These are phyloP conservation scores for Rhagonycha lutea DNA, from an alignment of 2,888 invertebrate genomes.

Conservation along the genomic window DNA sequence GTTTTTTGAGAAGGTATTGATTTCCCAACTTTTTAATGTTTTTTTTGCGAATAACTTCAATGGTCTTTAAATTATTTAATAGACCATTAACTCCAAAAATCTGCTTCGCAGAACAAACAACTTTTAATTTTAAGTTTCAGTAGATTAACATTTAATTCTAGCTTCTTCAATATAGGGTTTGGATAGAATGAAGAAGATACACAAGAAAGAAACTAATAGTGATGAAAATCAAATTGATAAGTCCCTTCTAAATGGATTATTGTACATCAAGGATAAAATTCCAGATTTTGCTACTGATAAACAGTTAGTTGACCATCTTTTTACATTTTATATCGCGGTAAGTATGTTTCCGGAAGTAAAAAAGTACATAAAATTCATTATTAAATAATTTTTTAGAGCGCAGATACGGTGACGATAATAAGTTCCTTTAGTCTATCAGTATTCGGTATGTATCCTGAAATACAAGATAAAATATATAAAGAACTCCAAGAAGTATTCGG, in stretches of 20 bases:
- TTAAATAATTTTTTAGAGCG: constrained; percentile 34
- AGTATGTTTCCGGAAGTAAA: constrained; percentile 15
- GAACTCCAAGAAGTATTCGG: constrained; percentile 43
- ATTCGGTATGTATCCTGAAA: constrained; percentile 48
- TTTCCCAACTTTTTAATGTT: no score
- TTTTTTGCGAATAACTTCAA: no score
- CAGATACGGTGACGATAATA: constrained; percentile 43
- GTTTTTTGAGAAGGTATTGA: neutral
- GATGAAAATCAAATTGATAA: neutral
- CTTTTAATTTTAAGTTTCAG: no score
- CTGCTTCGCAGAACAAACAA: no score
- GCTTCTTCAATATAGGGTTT: neutral
- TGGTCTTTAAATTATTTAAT: no score
- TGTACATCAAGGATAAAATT: constrained; percentile 33
- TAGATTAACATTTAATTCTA: no score
- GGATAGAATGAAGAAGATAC: neutral
- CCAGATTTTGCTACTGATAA: constrained; percentile 31
- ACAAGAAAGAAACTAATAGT: neutral
- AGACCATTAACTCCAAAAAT: no score
- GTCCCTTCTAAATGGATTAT: constrained; percentile 36
- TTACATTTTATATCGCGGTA: constrained; percentile 42
- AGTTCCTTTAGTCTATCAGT: constrained; percentile 37
- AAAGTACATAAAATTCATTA: neutral
- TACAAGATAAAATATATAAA: constrained; percentile 42
- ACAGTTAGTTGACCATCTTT: constrained; percentile 37